These are phyloP conservation scores for Matsumyia berberina DNA, from an alignment of 2,888 invertebrate genomes.

Conservation along the genomic window DNA sequence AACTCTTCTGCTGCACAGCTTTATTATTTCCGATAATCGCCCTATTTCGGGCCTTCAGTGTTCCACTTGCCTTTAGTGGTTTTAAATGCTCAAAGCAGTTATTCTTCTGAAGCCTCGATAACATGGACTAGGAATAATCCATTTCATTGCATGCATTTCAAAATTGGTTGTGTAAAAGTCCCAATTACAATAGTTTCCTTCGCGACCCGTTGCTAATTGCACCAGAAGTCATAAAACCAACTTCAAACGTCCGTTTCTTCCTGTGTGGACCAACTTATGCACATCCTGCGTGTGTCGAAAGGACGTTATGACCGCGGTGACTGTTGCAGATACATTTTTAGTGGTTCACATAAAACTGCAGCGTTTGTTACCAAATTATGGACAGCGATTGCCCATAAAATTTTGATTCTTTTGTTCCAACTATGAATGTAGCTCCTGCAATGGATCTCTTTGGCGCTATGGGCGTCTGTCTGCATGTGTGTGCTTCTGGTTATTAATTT, in stretches of 20 bases:
- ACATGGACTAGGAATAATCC: no score
- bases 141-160: no score
- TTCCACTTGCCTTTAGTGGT: no score
- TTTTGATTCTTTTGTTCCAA: slow-evolving; percentile 23
- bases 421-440: slow-evolving; percentile 23
- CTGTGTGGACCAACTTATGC: slow-evolving; percentile 5
- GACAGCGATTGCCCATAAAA: slow-evolving; percentile 28
- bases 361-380: slow-evolving; percentile 12
- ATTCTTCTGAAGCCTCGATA: no score
- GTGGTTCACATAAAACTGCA: background rate
- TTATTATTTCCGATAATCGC: no score
- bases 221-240: background rate
- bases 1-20: no score
- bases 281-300: slow-evolving; percentile 4
- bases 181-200: no score
- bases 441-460: slow-evolving; percentile 28
- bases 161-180: no score
- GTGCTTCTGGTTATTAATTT: slow-evolving; percentile 70
- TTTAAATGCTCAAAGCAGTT: no score
- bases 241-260: background rate
- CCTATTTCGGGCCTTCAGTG: no score
- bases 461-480: slow-evolving; percentile 20
- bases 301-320: background rate
- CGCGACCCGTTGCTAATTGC: slow-evolving; percentile 7
- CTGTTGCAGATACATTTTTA: background rate